phyloP scores from a whole-genome alignment of 1,140 invertebrate genomes.

The Tribolium madens region DNA sequence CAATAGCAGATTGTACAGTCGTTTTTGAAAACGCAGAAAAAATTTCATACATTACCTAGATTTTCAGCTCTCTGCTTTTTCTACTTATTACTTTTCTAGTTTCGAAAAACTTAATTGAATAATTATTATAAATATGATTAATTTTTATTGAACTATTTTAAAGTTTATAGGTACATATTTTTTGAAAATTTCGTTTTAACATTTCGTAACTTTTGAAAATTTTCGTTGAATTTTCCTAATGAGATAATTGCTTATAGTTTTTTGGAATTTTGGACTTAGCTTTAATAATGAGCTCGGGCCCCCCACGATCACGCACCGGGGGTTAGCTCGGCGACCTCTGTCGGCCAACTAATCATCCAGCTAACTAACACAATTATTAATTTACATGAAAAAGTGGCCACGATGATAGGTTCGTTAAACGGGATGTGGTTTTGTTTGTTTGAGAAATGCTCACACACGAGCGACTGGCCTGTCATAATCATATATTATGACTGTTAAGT shows the following conservation, averaged over 20 bases:
- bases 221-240: background rate
- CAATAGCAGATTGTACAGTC: too few species aligned
- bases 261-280: background rate
- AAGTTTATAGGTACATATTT: background rate
- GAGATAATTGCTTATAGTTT: background rate
- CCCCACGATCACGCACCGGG: conserved; percentile 12
- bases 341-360: conserved; percentile 43
- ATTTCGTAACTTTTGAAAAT: background rate
- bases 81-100: too few species aligned
- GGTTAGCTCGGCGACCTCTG: conserved; percentile 25
- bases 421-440: conserved; percentile 10
- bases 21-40: too few species aligned
- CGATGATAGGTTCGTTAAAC: conserved; percentile 45
- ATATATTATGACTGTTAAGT: conserved; percentile 34
- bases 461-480: conserved; percentile 17
- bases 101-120: too few species aligned
- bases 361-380: conserved; percentile 47
- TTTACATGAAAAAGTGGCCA: conserved; percentile 41
- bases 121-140: too few species aligned
- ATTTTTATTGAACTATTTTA: too few species aligned
- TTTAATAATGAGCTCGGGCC: background rate
- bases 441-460: conserved; percentile 31
- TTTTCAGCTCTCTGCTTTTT: too few species aligned
- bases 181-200: too few species aligned
- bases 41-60: too few species aligned